Conservation (phyloP, 2,888 invertebrate species). For the Odontocerum albicorne region DNA sequence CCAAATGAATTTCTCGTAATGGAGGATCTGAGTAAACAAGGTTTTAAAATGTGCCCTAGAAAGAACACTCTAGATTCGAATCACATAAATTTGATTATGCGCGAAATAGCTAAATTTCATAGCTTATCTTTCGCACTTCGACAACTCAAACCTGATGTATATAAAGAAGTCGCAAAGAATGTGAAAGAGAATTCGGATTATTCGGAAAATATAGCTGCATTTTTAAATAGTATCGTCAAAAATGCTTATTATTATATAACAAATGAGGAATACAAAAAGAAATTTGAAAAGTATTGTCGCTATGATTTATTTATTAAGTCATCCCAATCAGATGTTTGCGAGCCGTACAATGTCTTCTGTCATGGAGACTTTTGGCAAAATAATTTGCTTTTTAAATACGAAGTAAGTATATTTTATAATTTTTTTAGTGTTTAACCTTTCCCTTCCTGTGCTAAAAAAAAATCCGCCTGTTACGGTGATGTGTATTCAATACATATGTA, state of each 20-base stretch:
- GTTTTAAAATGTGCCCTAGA: background rate
- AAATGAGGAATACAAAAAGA: background rate
- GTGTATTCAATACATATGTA: no score
- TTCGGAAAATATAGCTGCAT: background rate
- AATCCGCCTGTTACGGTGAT: no score
- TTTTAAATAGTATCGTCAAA: background rate
- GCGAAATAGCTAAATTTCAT: background rate
- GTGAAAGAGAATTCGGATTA: background rate
- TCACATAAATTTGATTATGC: background rate
- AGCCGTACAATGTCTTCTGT: conserved; percentile 2
- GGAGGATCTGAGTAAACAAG: background rate
- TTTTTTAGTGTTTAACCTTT: no score
- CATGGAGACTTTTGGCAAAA: conserved; percentile 6
- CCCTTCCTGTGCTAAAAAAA: no score
- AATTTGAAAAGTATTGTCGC: background rate
- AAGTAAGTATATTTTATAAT: no score
- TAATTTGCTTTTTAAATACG: conserved; percentile 5
- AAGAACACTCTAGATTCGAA: background rate
- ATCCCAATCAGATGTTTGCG: background rate
- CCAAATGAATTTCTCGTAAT: background rate
- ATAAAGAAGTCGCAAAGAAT: background rate
- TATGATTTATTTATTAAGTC: background rate
- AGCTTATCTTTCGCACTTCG: background rate
- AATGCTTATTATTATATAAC: background rate
- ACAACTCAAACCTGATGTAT: background rate